phyloP scores from a whole-genome alignment of 2,888 invertebrate species.

The Pristionchus exspectatus region DNA sequence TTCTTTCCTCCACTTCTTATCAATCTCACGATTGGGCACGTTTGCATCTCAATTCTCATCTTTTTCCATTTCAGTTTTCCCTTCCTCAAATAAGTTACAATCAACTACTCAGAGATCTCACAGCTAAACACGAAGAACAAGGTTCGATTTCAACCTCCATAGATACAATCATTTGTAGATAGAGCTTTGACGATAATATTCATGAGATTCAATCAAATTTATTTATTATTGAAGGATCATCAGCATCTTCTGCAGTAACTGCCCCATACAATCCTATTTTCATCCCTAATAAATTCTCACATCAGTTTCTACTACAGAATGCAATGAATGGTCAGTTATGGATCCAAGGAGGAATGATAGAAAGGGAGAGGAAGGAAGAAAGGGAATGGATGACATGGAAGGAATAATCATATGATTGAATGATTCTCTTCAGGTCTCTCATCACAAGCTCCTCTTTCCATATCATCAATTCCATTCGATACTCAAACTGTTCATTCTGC shows the following conservation, averaged over 20 bases:
- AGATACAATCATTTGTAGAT: neutral
- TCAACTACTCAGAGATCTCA: neutral
- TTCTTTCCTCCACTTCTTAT: neutral
- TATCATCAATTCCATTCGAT: neutral
- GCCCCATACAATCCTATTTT: neutral
- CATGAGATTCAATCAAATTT: neutral
- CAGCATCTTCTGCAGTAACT: neutral
- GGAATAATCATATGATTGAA: constrained; percentile 18
- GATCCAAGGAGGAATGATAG: no score
- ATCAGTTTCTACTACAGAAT: neutral
- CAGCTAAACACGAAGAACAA: neutral
- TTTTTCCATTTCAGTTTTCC: neutral
- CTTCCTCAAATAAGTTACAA: constrained; percentile 19
- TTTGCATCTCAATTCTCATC: constrained; percentile 9
- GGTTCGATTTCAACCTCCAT: neutral
- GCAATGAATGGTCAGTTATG: neutral
- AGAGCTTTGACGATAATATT: no score
- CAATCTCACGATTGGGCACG: neutral
- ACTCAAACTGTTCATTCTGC: constrained; percentile 39
- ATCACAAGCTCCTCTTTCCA: neutral
- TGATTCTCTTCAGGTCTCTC: neutral
- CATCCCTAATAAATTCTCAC: neutral
- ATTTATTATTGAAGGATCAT: neutral
- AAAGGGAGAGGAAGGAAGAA: neutral
- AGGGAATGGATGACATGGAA: neutral